A percentile compares a stretch with the other conserved stretches of the same genome.
Conservation (phyloP, 2,888 invertebrate genomes). For the Pemphredon lugubris region DNA sequence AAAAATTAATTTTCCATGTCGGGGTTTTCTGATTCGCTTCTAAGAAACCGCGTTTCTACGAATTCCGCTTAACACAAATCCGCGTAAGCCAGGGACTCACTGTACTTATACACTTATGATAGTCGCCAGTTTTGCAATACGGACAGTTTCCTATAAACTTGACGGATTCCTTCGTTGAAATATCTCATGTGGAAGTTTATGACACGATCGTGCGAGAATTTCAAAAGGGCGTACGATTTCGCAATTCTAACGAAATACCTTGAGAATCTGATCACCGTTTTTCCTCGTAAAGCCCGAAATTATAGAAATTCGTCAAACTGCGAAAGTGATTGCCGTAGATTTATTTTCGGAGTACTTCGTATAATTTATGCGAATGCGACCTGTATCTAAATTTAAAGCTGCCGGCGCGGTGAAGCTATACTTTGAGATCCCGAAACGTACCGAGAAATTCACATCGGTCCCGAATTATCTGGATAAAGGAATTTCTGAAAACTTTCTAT, state of each 20-base stretch:
- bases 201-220: neutral
- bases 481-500: too few relatives aligned
- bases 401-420: neutral
- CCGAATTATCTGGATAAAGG: too few relatives aligned
- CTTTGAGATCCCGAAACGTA: neutral
- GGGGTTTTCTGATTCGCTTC: too few relatives aligned
- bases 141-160: neutral
- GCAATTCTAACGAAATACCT: neutral
- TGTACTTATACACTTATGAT: too few relatives aligned
- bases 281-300: neutral
- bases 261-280: neutral
- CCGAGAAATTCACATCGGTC: too few relatives aligned
- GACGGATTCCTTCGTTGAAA: neutral
- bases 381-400: neutral
- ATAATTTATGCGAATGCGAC: neutral
- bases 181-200: neutral
- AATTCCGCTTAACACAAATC: too few relatives aligned
- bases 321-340: neutral
- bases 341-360: slow-evolving; percentile 9
- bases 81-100: too few relatives aligned
- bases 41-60: too few relatives aligned
- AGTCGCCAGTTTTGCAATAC: neutral
- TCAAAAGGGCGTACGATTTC: neutral
- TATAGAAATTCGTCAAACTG: neutral
- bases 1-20: neutral